Evolutionary conservation across 2,888 invertebrate species (phyloP), one percentile per base, ranked within the genome.

Genomic region (Drosophila ezoana): DNA sequence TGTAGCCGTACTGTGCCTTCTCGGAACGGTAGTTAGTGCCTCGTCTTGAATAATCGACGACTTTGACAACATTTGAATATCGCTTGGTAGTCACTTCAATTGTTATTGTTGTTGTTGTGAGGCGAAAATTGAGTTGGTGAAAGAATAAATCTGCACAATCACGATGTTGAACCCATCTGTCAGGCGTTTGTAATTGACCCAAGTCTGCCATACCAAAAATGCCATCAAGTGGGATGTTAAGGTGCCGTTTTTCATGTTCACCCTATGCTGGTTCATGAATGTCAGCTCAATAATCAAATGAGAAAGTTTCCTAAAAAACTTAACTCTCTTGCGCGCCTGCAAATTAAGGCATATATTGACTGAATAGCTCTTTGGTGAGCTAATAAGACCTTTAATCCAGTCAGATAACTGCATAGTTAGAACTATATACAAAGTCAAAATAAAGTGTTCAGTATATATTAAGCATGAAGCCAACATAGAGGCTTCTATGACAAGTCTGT

Each of bases 51-150:
- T 87, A 85, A 87, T 83, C 89, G 75, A 72, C 56, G 75, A 70
- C 78, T 87, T 88, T 87, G 84, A 88, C 89, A 87, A 86, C 81
- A 84, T 88, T 84, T 88, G 83, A 84, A 88, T 84, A 88, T 67
- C 87, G 78, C 57, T 80, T 82, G 63, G 51, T 43, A 76, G 71
- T 71, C 60, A 60, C 54, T 71, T 51, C 44, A 52, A 53, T 59
- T 47, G 48, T 41, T 6, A 14, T 43, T 43, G 56, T 37, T 49
- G 56, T 45, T 63, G 59, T 53, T 57, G 49, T 56, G 47, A 44
- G 44, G 68, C 47, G 60, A 62, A 75, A 79, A 63, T 76, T 76
- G 68, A 80, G 76, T 66, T 66, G 65, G 76, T 76, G 80, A 72
- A 69, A 71, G 81, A 76, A 79, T 70, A 89, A 84, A 87, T 83